Conservation (phyloP, 2,797 vertebrate species). For the Oophaga sylvatica region DNA sequence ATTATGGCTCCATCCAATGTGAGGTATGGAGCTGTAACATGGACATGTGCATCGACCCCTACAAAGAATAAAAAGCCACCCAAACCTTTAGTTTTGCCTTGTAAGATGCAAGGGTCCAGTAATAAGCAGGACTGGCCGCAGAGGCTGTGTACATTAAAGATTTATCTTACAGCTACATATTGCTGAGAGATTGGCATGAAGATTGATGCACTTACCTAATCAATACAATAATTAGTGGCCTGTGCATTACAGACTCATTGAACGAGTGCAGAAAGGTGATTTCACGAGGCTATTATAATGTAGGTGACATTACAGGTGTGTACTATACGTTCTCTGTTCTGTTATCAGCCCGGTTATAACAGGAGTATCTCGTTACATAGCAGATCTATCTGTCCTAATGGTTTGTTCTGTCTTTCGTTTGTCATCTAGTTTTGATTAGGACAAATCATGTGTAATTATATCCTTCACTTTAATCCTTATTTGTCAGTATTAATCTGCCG, state of each 20-base stretch:
- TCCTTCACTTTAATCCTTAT: conserved; percentile 51
- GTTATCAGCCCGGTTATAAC: conserved; percentile 33
- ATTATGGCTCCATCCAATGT: no score
- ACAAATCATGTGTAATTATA: conserved; percentile 55
- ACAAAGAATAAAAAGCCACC: neutral
- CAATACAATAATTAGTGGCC: conserved; percentile 2
- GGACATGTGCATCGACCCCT: neutral
- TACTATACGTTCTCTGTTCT: conserved; percentile 49
- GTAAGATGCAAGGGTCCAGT: neutral
- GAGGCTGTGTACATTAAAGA: neutral
- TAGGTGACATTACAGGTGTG: conserved; percentile 51
- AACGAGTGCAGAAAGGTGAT: conserved; percentile 38
- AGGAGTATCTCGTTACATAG: conserved; percentile 32
- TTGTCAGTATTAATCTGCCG: conserved; percentile 51
- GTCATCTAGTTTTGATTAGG: conserved; percentile 63
- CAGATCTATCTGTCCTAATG: conserved; percentile 32
- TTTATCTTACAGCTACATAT: neutral
- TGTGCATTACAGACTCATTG: conserved; percentile 7
- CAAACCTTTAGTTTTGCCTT: neutral
- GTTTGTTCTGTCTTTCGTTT: conserved; percentile 59
- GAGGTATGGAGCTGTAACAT: no score
- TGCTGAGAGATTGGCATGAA: neutral
- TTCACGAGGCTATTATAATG: conserved; percentile 46
- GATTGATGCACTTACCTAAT: neutral
- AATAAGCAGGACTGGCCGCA: neutral